A percentile compares a stretch with the other conserved stretches of the same genome.
Evolutionary conservation across 2,888 invertebrate genomes (phyloP).

Genomic region (Entomobrya multifasciata): DNA sequence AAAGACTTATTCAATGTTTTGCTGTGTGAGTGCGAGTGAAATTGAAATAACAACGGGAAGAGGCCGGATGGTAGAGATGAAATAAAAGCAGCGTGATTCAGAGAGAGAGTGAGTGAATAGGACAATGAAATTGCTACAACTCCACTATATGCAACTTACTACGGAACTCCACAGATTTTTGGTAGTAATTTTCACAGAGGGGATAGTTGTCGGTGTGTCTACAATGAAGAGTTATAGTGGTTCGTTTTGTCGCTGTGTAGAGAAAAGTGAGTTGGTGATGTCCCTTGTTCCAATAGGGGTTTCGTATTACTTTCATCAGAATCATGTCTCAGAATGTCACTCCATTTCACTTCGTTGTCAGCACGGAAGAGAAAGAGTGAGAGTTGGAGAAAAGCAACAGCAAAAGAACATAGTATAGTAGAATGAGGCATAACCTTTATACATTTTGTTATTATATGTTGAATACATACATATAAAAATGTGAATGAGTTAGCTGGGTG

Average conservation of each 20-base stretch:
- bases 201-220: conserved; percentile 2
- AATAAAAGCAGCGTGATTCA: background rate
- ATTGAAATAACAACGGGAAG: background rate
- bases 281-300: conserved; percentile 53
- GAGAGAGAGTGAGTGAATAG: background rate
- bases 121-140: conserved; percentile 15
- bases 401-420: too few relatives aligned
- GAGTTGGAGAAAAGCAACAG: background rate
- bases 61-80: background rate
- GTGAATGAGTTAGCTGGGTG: background rate
- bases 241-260: background rate
- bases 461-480: conserved; percentile 4
- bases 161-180: background rate
- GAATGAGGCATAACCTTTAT: conserved; percentile 10
- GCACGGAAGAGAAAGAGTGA: conserved; percentile 11
- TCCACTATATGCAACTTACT: too few relatives aligned
- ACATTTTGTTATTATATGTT: too few relatives aligned
- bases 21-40: background rate
- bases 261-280: conserved; percentile 17
- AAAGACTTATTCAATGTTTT: background rate
- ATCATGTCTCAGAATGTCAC: conserved; percentile 69
- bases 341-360: conserved; percentile 72
- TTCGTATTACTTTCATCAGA: conserved; percentile 69
- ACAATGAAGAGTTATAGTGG: background rate
- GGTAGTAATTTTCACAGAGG: conserved; percentile 37